phyloP scores from a whole-genome alignment of 2,113 vertebrate species.

The Odocoileus virginianus region DNA sequence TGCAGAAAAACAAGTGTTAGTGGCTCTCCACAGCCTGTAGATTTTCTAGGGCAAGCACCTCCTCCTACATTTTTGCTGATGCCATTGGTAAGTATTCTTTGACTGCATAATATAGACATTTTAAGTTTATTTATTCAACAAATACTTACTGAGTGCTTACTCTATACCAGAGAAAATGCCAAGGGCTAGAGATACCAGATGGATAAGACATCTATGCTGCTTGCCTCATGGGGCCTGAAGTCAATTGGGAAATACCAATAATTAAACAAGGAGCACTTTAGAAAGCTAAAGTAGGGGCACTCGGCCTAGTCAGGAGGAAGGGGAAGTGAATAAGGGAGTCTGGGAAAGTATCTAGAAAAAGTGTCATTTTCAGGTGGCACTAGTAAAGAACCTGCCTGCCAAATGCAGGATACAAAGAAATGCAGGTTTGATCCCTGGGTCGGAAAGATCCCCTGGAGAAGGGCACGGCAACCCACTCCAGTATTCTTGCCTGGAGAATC shows the following conservation, averaged over 20 bases:
- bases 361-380: not conserved
- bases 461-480: rapidly evolving
- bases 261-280: not conserved
- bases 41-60: not conserved
- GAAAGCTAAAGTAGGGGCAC: not conserved
- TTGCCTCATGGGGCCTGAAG: not conserved
- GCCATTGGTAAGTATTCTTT: not conserved
- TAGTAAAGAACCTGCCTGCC: not conserved
- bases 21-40: not conserved
- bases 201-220: not conserved
- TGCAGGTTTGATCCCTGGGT: not conserved
- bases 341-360: not conserved
- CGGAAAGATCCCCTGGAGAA: not conserved
- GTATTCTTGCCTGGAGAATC: too few relatives aligned
- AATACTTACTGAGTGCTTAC: not conserved
- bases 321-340: not conserved
- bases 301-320: not conserved
- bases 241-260: not conserved
- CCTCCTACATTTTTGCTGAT: not conserved
- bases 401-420: not conserved
- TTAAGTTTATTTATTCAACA: not conserved
- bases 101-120: not conserved
- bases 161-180: not conserved
- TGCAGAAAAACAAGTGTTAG: not conserved
- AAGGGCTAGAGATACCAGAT: not conserved